Base-by-base conservation (phyloP, 2,113 vertebrate species). In the Alaudala cheleensis region DNA sequence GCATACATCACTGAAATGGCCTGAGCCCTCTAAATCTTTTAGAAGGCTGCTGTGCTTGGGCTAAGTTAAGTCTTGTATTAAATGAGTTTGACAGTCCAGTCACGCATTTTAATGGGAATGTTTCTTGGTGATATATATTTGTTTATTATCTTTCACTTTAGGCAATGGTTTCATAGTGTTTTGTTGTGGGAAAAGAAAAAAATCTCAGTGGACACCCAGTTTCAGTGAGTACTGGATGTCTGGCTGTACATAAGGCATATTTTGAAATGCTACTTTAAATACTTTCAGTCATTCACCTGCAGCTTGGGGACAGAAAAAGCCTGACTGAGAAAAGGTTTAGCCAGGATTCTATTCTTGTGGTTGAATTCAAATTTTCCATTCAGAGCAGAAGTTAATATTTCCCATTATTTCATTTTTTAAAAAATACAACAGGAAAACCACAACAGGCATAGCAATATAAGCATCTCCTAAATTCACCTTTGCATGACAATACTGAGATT, bases 131-230 rank as follows among this genome's bases (percentile, higher is more conserved):
- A 92, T 44, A 66, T 47, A 31, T 61, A 81, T 23, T 11, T 14
- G 25, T 80, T 84, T 83, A 90, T 88, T 93, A 58, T 29, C 39
- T 86, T 94, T 92, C 72, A 47, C 33, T 88, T 83, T 78, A 78
- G 29, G 40, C 40, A 89, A 69, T 3, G 6, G 23, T 51, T 86
- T 92, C 14, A 24, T 12, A 56, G 17, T 53, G 8, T 74, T 88
- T 37, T 7, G 20, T 25, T 86, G 22, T 49, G 25, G 60, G 60
- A 86, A 71, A 74, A 51, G 25, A 50, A 81, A 64, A 80, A 86
- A 51, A 15, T 62, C 84, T 64, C 77, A 53, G 26, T n/a, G 57
- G 47, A 67, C 2, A 0, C 6, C 9, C 28, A 31, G 42, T 84
- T 87, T 78, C 0, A 2, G 26, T 87, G 83, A 72, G 70, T 58